A percentile compares a stretch with the other conserved stretches of the same genome.
These are phyloP conservation scores for Cinclus cinclus DNA, from an alignment of 2,113 vertebrate genomes.

Conservation along the genomic window DNA sequence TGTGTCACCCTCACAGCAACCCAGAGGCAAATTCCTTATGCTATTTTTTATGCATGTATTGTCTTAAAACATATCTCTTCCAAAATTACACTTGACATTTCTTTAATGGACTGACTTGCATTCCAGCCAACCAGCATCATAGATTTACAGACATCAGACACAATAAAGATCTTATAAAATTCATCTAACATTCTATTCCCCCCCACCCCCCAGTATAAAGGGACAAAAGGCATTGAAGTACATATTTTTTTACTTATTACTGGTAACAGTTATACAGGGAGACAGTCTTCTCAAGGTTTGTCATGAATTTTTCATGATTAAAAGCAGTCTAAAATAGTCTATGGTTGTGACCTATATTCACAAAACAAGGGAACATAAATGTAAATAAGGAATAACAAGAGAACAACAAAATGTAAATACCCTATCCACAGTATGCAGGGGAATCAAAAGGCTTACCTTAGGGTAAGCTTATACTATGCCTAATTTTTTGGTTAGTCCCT, in stretches of 20 bases:
- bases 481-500: background rate
- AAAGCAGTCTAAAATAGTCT: background rate
- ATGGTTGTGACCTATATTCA: constrained; percentile 35
- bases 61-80: constrained; percentile 49
- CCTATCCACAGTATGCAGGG: background rate
- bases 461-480: background rate
- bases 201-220: background rate
- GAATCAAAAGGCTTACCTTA: constrained; percentile 13
- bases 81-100: constrained; percentile 52
- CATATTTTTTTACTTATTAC: background rate
- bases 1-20: constrained; percentile 24
- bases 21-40: constrained; percentile 53
- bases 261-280: background rate
- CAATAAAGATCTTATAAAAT: background rate
- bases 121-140: background rate
- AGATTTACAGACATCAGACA: background rate
- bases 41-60: constrained; percentile 56
- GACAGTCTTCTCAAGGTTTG: background rate
- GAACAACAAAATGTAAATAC: constrained; percentile 6
- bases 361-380: background rate
- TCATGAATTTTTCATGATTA: constrained; percentile 18
- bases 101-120: constrained; percentile 37
- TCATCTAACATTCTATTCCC: background rate
- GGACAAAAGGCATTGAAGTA: background rate
- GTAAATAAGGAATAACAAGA: constrained; percentile 3